Base-by-base conservation (phyloP, 37 sponge, comb jelly and placozoan genomes). In the Cliona cf. orientalis region DNA sequence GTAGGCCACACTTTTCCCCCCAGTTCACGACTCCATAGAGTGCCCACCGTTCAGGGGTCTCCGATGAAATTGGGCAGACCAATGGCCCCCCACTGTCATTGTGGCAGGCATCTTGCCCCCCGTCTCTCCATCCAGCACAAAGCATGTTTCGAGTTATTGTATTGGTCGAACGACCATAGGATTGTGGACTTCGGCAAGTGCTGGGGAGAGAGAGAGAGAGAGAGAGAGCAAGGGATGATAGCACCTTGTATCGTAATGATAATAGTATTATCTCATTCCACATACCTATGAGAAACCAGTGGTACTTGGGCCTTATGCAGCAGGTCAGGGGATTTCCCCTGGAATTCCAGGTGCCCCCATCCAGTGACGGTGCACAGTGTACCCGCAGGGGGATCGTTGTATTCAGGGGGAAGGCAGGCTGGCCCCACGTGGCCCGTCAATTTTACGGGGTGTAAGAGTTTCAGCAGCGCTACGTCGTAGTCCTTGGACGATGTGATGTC, bases 41-140 rank as follows among this genome's bases (percentile, higher is more conserved):
- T 0, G 58, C 46, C 89, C 89, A 88, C 0, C 78, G 39, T 19
- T 46, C 64, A 9, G 66, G 67, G 3, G 12, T 23, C 17, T 64
- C 49, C 22, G 6, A 5, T 17, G 55, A 17, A 17, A 49, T 17
- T 17, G 11, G 26, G 56, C 89, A 83, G 23, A 80, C 78, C 58
- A 89, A 65, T 19, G 89, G 89, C 1, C 89, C 89, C 26, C 89
- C 89, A 28, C 84, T 83, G 84, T 89, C 89, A 83, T 77, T 83
- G 72, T 78, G 84, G 45, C 89, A 89, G 11, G 84, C 46, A 56
- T 80, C 84, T 45, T 39, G 44, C 3, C 80, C 74, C 3, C 81
- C 86, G 3, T 72, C 77, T 31, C 38, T 26, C 36, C 46, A 81
- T 1, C 77, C 77, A 3, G 83, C 89, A 88, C 84, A 88, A 32